Conservation (phyloP, 2,888 invertebrate species). For the Brachyptera putata region DNA sequence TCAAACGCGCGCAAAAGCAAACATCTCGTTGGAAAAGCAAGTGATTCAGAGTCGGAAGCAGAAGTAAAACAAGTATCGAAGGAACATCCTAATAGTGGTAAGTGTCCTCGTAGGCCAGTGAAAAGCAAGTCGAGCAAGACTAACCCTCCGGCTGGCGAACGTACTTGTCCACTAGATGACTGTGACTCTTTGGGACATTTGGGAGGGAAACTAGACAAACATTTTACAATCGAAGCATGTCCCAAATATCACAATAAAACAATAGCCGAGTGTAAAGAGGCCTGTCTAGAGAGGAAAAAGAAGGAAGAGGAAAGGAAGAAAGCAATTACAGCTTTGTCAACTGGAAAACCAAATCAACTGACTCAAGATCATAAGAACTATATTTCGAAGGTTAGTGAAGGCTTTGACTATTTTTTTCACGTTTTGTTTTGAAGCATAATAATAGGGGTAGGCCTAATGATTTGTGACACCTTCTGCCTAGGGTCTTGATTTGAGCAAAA, state of each 20-base stretch:
- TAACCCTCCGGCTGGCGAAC: constrained; percentile 49
- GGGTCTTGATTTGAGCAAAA: too few relatives aligned
- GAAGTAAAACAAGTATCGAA: constrained; percentile 20
- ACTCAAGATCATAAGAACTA: constrained; percentile 11
- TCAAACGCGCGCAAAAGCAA: constrained; percentile 54
- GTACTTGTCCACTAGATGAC: constrained; percentile 77
- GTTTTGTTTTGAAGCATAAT: too few relatives aligned
- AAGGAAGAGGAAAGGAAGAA: constrained; percentile 55
- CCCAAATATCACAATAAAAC: constrained; percentile 87
- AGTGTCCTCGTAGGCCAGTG: constrained; percentile 24
- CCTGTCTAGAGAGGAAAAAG: constrained; percentile 53
- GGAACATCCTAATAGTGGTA: neutral
- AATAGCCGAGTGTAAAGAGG: constrained; percentile 62
- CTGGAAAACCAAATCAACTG: constrained; percentile 25
- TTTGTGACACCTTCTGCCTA: too few relatives aligned
- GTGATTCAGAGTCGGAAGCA: constrained; percentile 40
- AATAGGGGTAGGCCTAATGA: too few relatives aligned
- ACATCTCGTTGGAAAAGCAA: constrained; percentile 37
- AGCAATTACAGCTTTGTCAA: constrained; percentile 40
- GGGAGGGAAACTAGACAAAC: constrained; percentile 72
- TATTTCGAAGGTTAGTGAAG: constrained; percentile 2
- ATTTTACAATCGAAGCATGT: constrained; percentile 88
- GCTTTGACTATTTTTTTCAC: too few relatives aligned
- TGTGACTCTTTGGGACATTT: constrained; percentile 87
- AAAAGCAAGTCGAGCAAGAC: constrained; percentile 31